These are phyloP conservation scores for Drosophila monieri DNA, from an alignment of 2,888 invertebrate genomes.

Conservation along the genomic window DNA sequence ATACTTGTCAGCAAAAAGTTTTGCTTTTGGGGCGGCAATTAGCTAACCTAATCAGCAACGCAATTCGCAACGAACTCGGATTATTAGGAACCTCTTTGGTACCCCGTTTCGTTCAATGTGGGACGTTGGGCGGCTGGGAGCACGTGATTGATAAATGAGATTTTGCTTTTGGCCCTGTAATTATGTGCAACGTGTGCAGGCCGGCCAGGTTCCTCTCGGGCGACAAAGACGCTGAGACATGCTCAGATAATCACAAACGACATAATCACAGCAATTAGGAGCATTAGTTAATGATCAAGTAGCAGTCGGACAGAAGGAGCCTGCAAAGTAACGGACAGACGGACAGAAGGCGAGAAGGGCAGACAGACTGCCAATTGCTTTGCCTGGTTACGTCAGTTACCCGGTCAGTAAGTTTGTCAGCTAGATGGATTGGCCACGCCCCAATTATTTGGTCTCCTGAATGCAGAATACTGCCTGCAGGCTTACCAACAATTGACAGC, in stretches of 20 bases:
- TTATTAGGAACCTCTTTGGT: too few species aligned
- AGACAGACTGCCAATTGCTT: constrained; percentile 17
- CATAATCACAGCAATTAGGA: constrained; percentile 71
- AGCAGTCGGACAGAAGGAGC: constrained; percentile 17
- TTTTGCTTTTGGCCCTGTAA: constrained; percentile 60
- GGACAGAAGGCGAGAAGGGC: constrained; percentile 1
- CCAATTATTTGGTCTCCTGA: constrained; percentile 31
- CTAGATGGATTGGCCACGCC: constrained; percentile 24
- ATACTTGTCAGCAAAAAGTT: constrained; percentile 64
- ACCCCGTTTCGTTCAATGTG: too few species aligned
- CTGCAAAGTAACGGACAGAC: not conserved
- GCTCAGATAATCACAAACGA: constrained; percentile 63
- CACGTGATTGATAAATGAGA: constrained; percentile 69
- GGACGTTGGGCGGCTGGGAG: constrained; percentile 13
- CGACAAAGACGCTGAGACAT: constrained; percentile 11
- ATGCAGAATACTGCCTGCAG: constrained; percentile 10
- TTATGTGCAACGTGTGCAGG: constrained; percentile 56
- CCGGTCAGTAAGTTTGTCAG: constrained; percentile 32
- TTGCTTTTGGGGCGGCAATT: constrained; percentile 24
- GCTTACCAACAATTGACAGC: constrained; percentile 40
- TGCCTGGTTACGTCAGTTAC: constrained; percentile 34
- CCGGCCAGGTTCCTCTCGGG: constrained; percentile 4
- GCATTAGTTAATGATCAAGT: constrained; percentile 68
- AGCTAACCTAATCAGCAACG: constrained; percentile 31
- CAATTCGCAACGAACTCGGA: not conserved